phyloP scores from a whole-genome alignment of 2,113 vertebrate genomes.

The Sphyrna mokarran region DNA sequence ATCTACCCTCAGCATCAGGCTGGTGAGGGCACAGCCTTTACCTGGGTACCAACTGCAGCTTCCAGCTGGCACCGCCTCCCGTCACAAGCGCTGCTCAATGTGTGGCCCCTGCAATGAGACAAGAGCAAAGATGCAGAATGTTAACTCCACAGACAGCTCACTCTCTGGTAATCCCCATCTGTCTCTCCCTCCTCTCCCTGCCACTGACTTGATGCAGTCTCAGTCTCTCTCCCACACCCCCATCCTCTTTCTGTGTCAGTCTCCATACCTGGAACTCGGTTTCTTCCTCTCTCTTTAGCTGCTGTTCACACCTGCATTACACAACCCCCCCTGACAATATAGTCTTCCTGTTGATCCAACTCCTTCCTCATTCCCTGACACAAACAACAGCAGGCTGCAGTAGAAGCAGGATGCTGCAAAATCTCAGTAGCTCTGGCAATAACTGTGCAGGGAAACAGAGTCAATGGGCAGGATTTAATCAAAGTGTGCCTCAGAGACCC shows the following conservation, averaged over 20 bases:
- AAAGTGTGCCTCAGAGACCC: no score
- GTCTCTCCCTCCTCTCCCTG: not conserved
- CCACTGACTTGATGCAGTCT: not conserved
- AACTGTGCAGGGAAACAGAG: not conserved
- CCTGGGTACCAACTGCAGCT: not conserved
- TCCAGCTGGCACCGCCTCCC: not conserved
- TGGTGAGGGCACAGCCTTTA: not conserved
- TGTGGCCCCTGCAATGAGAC: not conserved
- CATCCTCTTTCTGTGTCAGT: not conserved
- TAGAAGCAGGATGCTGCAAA: not conserved
- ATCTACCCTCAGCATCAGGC: not conserved
- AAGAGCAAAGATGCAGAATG: not conserved
- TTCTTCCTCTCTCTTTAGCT: not conserved
- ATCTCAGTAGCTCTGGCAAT: not conserved
- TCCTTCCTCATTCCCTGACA: not conserved
- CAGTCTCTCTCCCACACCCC: not conserved
- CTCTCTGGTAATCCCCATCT: not conserved
- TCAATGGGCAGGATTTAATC: not conserved
- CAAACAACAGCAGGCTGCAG: not conserved
- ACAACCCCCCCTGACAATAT: not conserved
- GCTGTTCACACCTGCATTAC: not conserved
- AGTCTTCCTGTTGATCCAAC: not conserved
- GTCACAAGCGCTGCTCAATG: not conserved
- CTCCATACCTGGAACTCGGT: not conserved
- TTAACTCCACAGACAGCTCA: not conserved